These are phyloP conservation scores for Perithous albicinctus DNA, from an alignment of 2,888 invertebrate genomes.

Conservation along the genomic window DNA sequence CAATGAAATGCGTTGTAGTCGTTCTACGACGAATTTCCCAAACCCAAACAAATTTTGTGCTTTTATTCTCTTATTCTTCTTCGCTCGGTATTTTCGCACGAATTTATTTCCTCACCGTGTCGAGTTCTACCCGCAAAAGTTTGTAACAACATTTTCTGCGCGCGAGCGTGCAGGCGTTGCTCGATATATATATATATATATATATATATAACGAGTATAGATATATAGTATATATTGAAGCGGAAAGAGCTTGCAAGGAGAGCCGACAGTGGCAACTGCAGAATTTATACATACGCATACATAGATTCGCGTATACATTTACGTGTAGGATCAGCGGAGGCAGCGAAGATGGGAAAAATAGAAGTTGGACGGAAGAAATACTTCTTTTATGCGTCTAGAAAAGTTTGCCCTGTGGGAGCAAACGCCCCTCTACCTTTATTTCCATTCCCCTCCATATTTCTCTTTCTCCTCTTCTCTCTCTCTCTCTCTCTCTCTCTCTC, in stretches of 20 bases:
- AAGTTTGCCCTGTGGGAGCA: slow-evolving; percentile 48
- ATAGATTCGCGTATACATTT: slow-evolving; percentile 27
- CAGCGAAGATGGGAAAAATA: slow-evolving; percentile 56
- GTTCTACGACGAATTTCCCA: slow-evolving; percentile 19
- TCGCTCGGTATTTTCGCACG: slow-evolving; percentile 34
- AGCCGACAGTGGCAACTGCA: slow-evolving; percentile 24
- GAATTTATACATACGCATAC: slow-evolving; percentile 48
- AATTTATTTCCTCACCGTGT: slow-evolving; percentile 46
- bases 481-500: slow-evolving; percentile 57
- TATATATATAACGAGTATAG: not conserved
- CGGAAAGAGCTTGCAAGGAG: slow-evolving; percentile 30
- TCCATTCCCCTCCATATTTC: slow-evolving; percentile 51
- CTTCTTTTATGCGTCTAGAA: slow-evolving; percentile 55
- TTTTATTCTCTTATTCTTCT: slow-evolving; percentile 4
- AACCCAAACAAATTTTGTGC: not conserved
- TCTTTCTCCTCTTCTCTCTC: slow-evolving; percentile 63
- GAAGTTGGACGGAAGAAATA: slow-evolving; percentile 61
- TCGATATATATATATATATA: slow-evolving; percentile 3
- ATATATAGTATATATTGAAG: slow-evolving; percentile 1
- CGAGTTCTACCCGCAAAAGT: slow-evolving; percentile 41
- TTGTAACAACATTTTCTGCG: slow-evolving; percentile 55
- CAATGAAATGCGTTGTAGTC: slow-evolving; percentile 5
- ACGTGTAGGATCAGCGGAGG: slow-evolving; percentile 46
- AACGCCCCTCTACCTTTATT: slow-evolving; percentile 15
- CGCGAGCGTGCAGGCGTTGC: slow-evolving; percentile 9